Percentiles rank a stretch among this genome's conserved stretches.
These are phyloP conservation scores for Bathynomus jamesi DNA, from an alignment of 1,140 invertebrate genomes.

Conservation along the genomic window DNA sequence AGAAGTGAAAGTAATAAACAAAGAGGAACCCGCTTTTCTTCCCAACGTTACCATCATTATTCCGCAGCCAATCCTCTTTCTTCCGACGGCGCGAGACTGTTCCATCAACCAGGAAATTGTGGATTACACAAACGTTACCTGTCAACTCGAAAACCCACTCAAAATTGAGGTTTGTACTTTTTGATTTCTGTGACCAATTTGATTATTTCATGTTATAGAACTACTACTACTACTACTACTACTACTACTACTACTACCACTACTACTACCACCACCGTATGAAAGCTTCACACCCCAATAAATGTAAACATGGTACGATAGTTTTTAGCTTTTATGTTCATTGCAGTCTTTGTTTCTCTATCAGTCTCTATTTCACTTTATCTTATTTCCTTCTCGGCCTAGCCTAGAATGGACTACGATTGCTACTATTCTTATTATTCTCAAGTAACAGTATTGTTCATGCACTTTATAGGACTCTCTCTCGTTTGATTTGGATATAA, in stretches of 20 bases:
- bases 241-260: not conserved
- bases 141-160: not conserved
- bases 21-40: slow-evolving; percentile 14
- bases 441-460: not conserved
- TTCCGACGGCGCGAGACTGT: not conserved
- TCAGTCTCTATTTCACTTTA: not conserved
- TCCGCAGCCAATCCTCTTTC: not conserved
- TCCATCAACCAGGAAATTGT: not conserved
- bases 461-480: not conserved
- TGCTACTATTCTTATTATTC: not conserved
- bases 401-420: not conserved
- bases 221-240: not conserved
- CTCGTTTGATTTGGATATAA: not conserved
- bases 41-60: slow-evolving; percentile 8
- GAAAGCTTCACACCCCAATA: not conserved
- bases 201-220: too few relatives aligned
- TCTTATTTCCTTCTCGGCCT: not conserved
- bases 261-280: not conserved
- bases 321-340: not conserved
- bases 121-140: not conserved
- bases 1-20: slow-evolving; percentile 5
- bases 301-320: not conserved
- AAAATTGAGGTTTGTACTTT: not conserved
- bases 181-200: not conserved
- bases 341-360: not conserved